These are phyloP conservation scores for Leptopterna dolabrata DNA, from an alignment of 2,888 invertebrate genomes.

Conservation along the genomic window DNA sequence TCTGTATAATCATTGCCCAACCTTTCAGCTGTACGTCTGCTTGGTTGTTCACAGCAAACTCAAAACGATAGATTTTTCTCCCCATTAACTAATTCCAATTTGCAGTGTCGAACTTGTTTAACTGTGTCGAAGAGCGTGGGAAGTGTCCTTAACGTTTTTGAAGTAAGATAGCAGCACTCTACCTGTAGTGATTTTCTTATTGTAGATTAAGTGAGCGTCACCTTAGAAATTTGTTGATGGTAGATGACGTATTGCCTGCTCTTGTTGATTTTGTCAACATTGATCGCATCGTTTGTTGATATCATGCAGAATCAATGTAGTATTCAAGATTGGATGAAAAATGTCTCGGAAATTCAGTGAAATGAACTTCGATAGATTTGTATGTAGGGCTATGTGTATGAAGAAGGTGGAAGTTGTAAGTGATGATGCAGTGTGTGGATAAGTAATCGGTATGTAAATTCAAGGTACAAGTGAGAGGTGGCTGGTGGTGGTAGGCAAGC, in stretches of 20 bases:
- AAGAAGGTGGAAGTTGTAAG: no score
- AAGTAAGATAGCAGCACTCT: slow-evolving; percentile 7
- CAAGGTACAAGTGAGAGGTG: no score
- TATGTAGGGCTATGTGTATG: no score
- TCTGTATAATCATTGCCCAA: not conserved
- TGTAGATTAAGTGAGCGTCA: not conserved
- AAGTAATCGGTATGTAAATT: no score
- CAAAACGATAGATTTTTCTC: not conserved
- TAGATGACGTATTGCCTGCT: not conserved
- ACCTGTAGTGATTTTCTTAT: not conserved
- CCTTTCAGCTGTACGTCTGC: not conserved
- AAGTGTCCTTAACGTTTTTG: slow-evolving; percentile 41
- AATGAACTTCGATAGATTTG: no score
- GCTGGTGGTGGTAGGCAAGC: no score
- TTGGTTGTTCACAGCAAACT: not conserved
- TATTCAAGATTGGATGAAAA: no score
- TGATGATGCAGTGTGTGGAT: no score
- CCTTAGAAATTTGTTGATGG: no score
- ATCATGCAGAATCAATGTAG: no score
- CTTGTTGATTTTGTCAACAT: not conserved
- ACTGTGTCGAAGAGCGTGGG: slow-evolving; percentile 44
- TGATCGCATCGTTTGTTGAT: no score
- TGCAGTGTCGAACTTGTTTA: slow-evolving; percentile 47
- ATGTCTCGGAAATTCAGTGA: no score
- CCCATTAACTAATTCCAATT: not conserved